A percentile compares a stretch with the other conserved stretches of the same genome.
These are phyloP conservation scores for Gastrophysa polygoni DNA, from an alignment of 2,888 invertebrate genomes.

Conservation along the genomic window DNA sequence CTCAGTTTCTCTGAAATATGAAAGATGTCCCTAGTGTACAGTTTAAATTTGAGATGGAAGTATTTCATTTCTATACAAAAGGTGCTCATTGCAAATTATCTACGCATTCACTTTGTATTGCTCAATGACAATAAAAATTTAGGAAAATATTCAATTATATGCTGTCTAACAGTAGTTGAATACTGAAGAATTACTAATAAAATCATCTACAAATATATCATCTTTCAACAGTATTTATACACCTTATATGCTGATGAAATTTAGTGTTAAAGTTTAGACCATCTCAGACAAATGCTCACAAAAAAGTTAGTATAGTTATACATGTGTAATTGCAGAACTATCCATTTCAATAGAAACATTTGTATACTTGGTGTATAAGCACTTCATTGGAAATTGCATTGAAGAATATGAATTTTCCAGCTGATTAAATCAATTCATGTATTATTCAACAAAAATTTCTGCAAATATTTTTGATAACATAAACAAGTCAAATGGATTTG, in stretches of 20 bases:
- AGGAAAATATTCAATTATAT: not conserved
- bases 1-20: conserved; percentile 16
- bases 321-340: too few relatives aligned
- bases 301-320: too few relatives aligned
- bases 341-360: not conserved
- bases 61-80: not conserved
- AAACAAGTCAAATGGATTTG: too few relatives aligned
- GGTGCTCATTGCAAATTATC: not conserved
- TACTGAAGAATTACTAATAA: not conserved
- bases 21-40: not conserved
- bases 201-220: not conserved
- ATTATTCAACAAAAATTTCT: too few relatives aligned
- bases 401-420: not conserved
- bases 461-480: not conserved
- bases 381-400: not conserved
- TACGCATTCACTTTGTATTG: not conserved
- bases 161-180: not conserved
- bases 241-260: not conserved
- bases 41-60: not conserved
- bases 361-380: not conserved
- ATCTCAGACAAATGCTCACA: too few relatives aligned
- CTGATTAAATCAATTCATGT: too few relatives aligned
- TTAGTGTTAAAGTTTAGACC: too few relatives aligned
- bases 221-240: not conserved
- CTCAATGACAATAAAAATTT: not conserved